phyloP scores from a whole-genome alignment of 2,888 invertebrate genomes.

The Dromius quadrimaculatus region DNA sequence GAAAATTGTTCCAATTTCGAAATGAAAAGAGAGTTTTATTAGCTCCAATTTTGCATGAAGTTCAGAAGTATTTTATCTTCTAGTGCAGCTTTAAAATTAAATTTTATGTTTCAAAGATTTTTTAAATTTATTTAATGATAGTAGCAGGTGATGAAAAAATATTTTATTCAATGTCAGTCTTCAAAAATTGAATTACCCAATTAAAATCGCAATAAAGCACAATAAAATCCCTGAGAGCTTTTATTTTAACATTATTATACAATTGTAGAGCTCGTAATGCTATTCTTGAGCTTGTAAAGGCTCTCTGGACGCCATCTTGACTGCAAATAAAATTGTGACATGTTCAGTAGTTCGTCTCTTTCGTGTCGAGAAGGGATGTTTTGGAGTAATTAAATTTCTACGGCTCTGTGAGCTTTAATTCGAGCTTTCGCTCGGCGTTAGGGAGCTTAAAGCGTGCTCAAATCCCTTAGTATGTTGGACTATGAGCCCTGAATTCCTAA shows the following conservation, averaged over 20 bases:
- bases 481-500: background rate
- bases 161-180: too few species aligned
- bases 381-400: slow-evolving; percentile 24
- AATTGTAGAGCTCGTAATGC: background rate
- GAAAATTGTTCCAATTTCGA: background rate
- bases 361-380: background rate
- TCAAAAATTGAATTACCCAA: slow-evolving; percentile 3
- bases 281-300: background rate
- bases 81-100: too few species aligned
- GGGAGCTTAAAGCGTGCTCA: background rate
- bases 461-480: background rate
- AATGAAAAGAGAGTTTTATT: background rate
- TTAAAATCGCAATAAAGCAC: background rate
- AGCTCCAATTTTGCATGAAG: too few species aligned
- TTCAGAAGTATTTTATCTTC: too few species aligned
- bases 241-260: slow-evolving; percentile 12
- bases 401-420: slow-evolving; percentile 15
- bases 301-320: slow-evolving; percentile 1
- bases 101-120: too few species aligned
- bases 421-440: background rate
- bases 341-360: slow-evolving; percentile 14
- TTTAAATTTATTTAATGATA: too few species aligned
- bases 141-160: too few species aligned
- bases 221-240: too few species aligned
- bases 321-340: slow-evolving; percentile 13